Evolutionary conservation across 1,140 invertebrate genomes (phyloP).

Genomic region (Tetragonula clypearis): DNA sequence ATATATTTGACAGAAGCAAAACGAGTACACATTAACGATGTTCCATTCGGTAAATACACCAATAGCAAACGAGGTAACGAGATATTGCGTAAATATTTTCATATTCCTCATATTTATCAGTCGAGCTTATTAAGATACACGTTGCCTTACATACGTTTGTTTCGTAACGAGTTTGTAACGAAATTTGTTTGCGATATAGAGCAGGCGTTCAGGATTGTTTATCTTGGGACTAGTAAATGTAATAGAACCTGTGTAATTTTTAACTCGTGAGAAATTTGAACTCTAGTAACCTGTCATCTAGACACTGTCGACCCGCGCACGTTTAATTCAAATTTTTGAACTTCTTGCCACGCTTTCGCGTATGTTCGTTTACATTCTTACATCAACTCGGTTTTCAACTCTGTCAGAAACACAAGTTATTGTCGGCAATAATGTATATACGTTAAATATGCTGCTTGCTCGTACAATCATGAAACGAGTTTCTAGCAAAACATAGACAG

Average conservation of each 20-base stretch:
- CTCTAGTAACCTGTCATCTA: no score
- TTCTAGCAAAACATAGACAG: not conserved
- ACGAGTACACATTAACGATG: not conserved
- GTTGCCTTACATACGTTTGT: not conserved
- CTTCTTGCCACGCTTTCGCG: not conserved
- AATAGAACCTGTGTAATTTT: not conserved
- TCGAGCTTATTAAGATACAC: not conserved
- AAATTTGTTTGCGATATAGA: not conserved
- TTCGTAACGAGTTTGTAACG: not conserved
- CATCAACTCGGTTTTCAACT: not conserved
- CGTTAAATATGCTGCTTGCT: not conserved
- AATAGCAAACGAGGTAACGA: not conserved
- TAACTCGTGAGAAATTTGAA: not conserved
- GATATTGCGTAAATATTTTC: slow-evolving; percentile 32
- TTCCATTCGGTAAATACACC: not conserved
- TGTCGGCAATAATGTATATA: not conserved
- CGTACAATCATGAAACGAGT: not conserved
- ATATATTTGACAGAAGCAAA: not conserved
- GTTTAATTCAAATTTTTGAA: slow-evolving; percentile 58
- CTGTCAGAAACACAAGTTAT: not conserved
- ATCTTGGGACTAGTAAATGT: not conserved
- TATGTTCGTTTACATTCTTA: not conserved
- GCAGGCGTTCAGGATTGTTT: not conserved
- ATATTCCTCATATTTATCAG: not conserved
- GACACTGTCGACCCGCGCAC: not conserved